Base-by-base conservation (phyloP, 2,888 invertebrate species). In the Ligdia adustata region DNA sequence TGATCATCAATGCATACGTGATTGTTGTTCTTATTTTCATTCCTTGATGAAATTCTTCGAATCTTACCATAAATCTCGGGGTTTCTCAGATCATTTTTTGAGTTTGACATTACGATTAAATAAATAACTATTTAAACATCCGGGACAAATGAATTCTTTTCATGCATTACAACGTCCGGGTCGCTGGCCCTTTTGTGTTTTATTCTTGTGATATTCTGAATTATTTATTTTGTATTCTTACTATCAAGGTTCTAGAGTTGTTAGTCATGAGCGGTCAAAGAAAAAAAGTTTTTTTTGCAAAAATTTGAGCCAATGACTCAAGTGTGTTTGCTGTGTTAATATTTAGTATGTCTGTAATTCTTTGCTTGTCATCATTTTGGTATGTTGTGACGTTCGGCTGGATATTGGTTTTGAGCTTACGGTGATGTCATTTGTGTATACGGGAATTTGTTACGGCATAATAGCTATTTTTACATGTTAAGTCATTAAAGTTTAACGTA, bases 381-480 rank as follows among this genome's bases (percentile, higher is more conserved):
- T 72, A 82, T 77, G 71, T 57, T 55, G 64, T 80, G 79, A 84
- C 82, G 81, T 70, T 55, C 60, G 45, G 35, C 32, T 50, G 50
- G 49, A 63, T 66, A 63, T 60, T 52, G 56, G 57, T 64, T 68
- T 56, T 57, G 50, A 56, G 54, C 63, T 59, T 63, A 57, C 54
- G 59, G 69, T 84, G 85, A 84, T 76, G 73, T 82, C 83, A 84
- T 71, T 72, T 69, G 52, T 72, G 71, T 69, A 62, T 58, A 59
- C 55, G 52, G 57, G 52, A 35, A 51, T 57, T 48, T 45, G 48
- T 57, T 55, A 43, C 55, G 44, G 52, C 45, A 58, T 59, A 60
- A 57, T 57, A 39, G 15, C 34, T 39, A 45, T 40, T 38, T 54
- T 51, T 41, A 43, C 40, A 27, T 35, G 5, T 53, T 41, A 33